Evolutionary conservation across 2,888 invertebrate genomes (phyloP).

Genomic region (Nipponacmea schrenckii): DNA sequence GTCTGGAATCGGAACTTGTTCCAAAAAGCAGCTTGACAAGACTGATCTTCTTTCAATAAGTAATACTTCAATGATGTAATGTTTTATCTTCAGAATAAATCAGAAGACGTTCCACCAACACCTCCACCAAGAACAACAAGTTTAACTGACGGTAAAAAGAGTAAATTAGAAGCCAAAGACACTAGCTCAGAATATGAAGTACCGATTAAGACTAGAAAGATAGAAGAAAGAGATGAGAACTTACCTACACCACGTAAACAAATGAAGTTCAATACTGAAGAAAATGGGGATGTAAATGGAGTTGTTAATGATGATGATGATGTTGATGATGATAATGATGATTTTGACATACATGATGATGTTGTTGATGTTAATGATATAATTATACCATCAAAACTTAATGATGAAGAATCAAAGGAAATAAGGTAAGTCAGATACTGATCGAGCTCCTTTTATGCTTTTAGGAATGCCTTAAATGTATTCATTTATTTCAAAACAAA

Average conservation of each 20-base stretch:
- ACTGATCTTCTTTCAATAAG: no score
- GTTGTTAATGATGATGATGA: slow-evolving; percentile 30
- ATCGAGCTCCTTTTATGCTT: no score
- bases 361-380: slow-evolving; percentile 13
- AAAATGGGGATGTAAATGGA: slow-evolving; percentile 23
- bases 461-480: neutral
- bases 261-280: slow-evolving; percentile 12
- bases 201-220: slow-evolving; percentile 1
- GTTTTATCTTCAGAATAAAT: neutral
- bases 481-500: slow-evolving; percentile 13
- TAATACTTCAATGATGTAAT: no score
- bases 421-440: neutral
- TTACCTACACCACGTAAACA: slow-evolving; percentile 28
- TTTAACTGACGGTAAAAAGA: slow-evolving; percentile 12
- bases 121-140: slow-evolving; percentile 24
- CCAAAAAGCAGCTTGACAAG: no score
- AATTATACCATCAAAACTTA: neutral
- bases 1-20: no score
- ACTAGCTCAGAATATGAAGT: slow-evolving; percentile 11
- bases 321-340: slow-evolving; percentile 24
- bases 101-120: slow-evolving; percentile 24
- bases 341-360: slow-evolving; percentile 16
- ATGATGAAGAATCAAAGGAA: neutral
- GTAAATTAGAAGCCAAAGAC: slow-evolving; percentile 21
- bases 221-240: neutral